Evolutionary conservation across 2,888 invertebrate genomes (phyloP).

Genomic region (Nephrocerus scutellatus): DNA sequence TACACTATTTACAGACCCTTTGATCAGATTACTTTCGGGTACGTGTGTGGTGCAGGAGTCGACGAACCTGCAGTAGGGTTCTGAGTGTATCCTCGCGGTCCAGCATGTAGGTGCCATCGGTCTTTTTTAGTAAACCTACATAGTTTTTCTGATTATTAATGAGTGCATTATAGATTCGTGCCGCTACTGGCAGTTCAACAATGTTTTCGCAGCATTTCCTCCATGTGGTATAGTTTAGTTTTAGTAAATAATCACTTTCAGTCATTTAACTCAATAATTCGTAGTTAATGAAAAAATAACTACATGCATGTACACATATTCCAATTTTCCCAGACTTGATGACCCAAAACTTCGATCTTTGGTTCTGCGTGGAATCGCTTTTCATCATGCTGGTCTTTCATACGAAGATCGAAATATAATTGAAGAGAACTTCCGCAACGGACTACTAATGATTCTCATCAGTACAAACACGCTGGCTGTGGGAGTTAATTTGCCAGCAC

Average conservation of each 20-base stretch:
- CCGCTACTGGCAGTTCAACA: too few relatives aligned
- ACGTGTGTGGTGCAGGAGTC: too few relatives aligned
- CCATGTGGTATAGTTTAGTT: neutral
- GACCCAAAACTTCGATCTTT: slow-evolving; percentile 47
- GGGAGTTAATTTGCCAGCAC: slow-evolving; percentile 79
- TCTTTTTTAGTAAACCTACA: too few relatives aligned
- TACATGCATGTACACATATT: neutral
- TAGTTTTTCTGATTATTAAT: too few relatives aligned
- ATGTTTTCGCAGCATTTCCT: too few relatives aligned
- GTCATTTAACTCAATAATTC: slow-evolving; percentile 1
- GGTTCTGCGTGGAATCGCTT: slow-evolving; percentile 61
- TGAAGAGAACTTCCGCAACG: slow-evolving; percentile 60
- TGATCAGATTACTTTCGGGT: too few relatives aligned
- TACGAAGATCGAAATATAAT: slow-evolving; percentile 58
- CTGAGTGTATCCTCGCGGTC: too few relatives aligned
- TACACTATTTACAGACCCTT: too few relatives aligned
- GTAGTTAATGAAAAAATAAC: neutral
- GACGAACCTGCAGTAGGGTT: too few relatives aligned
- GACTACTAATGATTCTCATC: slow-evolving; percentile 61
- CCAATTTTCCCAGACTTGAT: slow-evolving; percentile 21
- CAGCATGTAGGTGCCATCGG: too few relatives aligned
- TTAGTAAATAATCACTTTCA: neutral
- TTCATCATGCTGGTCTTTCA: slow-evolving; percentile 71
- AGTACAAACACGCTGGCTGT: slow-evolving; percentile 67
- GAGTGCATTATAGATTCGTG: too few relatives aligned